Evolutionary conservation across 2,888 invertebrate genomes (phyloP).

Genomic region (Polia nebulosa): DNA sequence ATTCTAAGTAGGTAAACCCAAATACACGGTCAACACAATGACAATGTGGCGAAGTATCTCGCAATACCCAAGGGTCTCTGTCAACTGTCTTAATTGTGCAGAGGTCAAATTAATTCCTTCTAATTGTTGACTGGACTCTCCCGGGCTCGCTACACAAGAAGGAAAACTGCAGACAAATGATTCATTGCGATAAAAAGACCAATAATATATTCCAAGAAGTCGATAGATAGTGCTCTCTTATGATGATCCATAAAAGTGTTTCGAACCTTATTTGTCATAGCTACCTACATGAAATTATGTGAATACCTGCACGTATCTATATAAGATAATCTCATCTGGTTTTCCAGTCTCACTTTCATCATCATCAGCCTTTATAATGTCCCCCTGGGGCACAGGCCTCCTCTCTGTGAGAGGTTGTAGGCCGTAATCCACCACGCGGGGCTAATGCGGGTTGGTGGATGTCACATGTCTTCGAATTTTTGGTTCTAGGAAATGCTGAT

Average conservation of each 20-base stretch:
- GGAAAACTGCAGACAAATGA: slow-evolving; percentile 67
- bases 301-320: background rate
- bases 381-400: too few species aligned
- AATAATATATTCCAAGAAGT: slow-evolving; percentile 50
- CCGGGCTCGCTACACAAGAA: slow-evolving; percentile 52
- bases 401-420: too few species aligned
- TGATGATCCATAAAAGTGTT: background rate
- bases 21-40: background rate
- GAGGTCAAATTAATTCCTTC: slow-evolving; percentile 89
- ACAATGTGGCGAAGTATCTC: slow-evolving; percentile 33
- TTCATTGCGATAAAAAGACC: slow-evolving; percentile 52
- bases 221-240: slow-evolving; percentile 19
- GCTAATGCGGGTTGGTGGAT: too few species aligned
- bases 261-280: background rate
- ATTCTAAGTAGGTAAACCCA: background rate
- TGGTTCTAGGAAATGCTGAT: too few species aligned
- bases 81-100: slow-evolving; percentile 80
- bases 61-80: slow-evolving; percentile 67
- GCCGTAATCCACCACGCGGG: too few species aligned
- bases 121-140: slow-evolving; percentile 78
- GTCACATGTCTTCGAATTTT: too few species aligned
- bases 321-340: background rate
- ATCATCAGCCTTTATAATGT: too few species aligned
- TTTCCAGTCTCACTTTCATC: background rate
- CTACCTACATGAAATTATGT: background rate